phyloP scores from a whole-genome alignment of 1,140 invertebrate genomes.

The Anoplolepis gracilipes region DNA sequence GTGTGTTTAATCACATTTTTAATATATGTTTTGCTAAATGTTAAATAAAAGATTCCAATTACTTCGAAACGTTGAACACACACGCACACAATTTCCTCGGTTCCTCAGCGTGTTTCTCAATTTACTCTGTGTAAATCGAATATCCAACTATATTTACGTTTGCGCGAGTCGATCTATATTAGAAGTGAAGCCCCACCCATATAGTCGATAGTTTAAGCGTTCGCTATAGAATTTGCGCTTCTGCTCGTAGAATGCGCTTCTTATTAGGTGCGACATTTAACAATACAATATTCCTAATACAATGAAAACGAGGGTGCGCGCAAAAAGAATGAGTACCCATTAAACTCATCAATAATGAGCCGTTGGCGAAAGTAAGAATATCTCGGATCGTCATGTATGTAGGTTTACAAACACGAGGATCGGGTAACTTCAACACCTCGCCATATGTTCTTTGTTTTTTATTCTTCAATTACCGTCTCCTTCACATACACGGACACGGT shows the following conservation, averaged over 20 bases:
- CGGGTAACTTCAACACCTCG: conserved; percentile 67
- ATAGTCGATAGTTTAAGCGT: conserved; percentile 3
- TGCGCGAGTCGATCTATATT: not conserved
- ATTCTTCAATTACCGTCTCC: conserved; percentile 62
- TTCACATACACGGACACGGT: not conserved
- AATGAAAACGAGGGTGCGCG: conserved; percentile 39
- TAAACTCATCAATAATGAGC: conserved; percentile 65
- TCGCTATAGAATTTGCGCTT: conserved; percentile 23
- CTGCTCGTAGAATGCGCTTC: conserved; percentile 27
- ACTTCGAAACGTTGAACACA: not conserved
- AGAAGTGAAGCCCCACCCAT: not conserved
- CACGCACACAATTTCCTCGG: not conserved
- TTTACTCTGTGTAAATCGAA: not conserved
- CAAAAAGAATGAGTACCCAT: conserved; percentile 31
- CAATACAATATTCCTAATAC: conserved; percentile 9
- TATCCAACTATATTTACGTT: not conserved
- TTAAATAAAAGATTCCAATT: not conserved
- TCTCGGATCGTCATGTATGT: conserved; percentile 61
- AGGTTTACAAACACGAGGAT: conserved; percentile 65
- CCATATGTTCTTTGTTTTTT: conserved; percentile 46
- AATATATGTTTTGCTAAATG: not conserved
- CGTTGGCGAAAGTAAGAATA: conserved; percentile 58
- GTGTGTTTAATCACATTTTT: not conserved
- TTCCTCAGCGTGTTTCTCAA: not conserved
- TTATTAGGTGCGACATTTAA: conserved; percentile 47